A percentile compares a stretch with the other conserved stretches of the same genome.
Conservation (phyloP, 1,140 invertebrate species). For the Daktulosphaira vitifoliae region DNA sequence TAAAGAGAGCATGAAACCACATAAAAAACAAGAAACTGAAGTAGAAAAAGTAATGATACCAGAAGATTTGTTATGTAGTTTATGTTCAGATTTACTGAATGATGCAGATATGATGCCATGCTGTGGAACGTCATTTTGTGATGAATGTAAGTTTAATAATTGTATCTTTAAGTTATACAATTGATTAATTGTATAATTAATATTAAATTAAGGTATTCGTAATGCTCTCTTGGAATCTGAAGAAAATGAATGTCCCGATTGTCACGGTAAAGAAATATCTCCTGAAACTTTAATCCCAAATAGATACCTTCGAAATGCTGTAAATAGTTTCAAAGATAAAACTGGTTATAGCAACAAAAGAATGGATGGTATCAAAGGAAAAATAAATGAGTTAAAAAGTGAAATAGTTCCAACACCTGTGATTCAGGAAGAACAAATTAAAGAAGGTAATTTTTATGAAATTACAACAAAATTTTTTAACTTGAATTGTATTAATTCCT, state of each 20-base stretch:
- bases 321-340: slow-evolving; percentile 80
- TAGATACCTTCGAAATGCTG: slow-evolving; percentile 76
- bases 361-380: not conserved
- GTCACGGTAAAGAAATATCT: slow-evolving; percentile 82
- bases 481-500: too few relatives aligned
- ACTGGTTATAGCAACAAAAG: slow-evolving; percentile 60
- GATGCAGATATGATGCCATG: slow-evolving; percentile 96
- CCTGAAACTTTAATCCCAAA: slow-evolving; percentile 90
- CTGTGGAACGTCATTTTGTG: slow-evolving; percentile 95
- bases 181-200: not conserved
- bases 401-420: not conserved
- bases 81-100: slow-evolving; percentile 86
- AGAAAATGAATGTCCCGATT: slow-evolving; percentile 88
- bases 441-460: slow-evolving; percentile 14
- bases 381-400: not conserved
- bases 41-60: slow-evolving; percentile 66
- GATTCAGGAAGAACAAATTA: slow-evolving; percentile 1
- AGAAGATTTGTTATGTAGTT: slow-evolving; percentile 78
- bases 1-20: slow-evolving; percentile 57
- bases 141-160: slow-evolving; percentile 74
- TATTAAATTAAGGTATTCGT: slow-evolving; percentile 60
- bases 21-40: slow-evolving; percentile 49
- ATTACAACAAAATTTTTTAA: too few relatives aligned
- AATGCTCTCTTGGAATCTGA: slow-evolving; percentile 82
- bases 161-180: slow-evolving; percentile 55